Percentiles rank a stretch among this genome's conserved stretches.
These are phyloP conservation scores for Acanthis flammea DNA, from an alignment of 2,797 vertebrate species.

Conservation along the genomic window DNA sequence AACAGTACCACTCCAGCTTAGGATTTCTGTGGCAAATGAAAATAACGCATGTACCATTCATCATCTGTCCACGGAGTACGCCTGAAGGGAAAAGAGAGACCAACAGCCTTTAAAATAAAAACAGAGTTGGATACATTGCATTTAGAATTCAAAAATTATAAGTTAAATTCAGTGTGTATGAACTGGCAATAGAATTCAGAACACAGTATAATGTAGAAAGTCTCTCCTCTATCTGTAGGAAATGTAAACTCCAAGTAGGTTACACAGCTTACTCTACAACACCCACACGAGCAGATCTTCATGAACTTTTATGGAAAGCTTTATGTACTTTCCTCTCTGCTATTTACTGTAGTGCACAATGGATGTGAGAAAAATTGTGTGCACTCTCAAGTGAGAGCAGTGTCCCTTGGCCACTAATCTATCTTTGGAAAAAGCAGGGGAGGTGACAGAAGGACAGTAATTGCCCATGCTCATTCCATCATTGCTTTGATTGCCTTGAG, in stretches of 20 bases:
- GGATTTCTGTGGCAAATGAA: constrained; percentile 70
- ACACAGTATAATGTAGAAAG: background rate
- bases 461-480: background rate
- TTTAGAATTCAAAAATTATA: background rate
- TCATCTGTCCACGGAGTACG: background rate
- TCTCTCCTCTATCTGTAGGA: background rate
- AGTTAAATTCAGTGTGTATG: background rate
- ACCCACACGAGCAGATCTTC: background rate
- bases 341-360: background rate
- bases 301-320: background rate
- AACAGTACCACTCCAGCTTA: constrained; percentile 78
- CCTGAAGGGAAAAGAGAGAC: constrained; percentile 46
- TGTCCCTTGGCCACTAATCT: background rate
- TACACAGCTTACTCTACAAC: background rate
- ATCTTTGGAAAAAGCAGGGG: background rate
- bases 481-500: background rate
- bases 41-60: constrained; percentile 59
- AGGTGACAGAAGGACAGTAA: background rate
- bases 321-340: background rate
- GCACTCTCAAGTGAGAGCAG: background rate
- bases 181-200: background rate
- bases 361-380: background rate
- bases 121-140: background rate
- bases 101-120: background rate
- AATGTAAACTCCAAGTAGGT: background rate